Evolutionary conservation across 2,797 vertebrate genomes (phyloP).

Genomic region (Lophius americanus): DNA sequence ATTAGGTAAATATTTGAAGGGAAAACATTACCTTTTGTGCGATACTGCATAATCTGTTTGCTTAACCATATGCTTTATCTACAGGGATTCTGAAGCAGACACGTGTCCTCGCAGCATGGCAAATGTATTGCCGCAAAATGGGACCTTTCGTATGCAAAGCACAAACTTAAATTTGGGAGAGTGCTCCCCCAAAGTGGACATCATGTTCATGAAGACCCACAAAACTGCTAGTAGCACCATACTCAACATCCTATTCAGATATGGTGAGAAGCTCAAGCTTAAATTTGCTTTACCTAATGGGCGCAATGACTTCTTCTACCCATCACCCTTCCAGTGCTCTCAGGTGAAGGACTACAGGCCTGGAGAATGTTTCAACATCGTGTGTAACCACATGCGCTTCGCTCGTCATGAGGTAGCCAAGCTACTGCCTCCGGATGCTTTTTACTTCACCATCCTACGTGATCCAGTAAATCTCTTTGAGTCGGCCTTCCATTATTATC

Average conservation of each 20-base stretch:
- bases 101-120: conserved; percentile 73
- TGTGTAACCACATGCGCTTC: conserved; percentile 98
- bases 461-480: conserved; percentile 92
- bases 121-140: fast-evolving
- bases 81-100: conserved; percentile 67
- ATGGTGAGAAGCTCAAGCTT: conserved; percentile 89
- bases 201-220: conserved; percentile 98
- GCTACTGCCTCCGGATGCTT: conserved; percentile 82
- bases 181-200: conserved; percentile 83
- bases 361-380: conserved; percentile 90
- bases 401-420: conserved; percentile 85
- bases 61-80: conserved; percentile 25
- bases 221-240: conserved; percentile 97
- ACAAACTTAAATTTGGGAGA: background rate
- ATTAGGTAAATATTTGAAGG: conserved; percentile 72
- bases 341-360: conserved; percentile 89
- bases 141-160: background rate
- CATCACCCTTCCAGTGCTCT: conserved; percentile 84
- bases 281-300: conserved; percentile 90
- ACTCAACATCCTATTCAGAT: conserved; percentile 94
- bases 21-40: background rate
- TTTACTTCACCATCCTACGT: conserved; percentile 90
- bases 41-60: background rate
- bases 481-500: conserved; percentile 94
- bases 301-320: conserved; percentile 94